Evolutionary conservation across 2,797 vertebrate species (phyloP).

Genomic region (Anabacerthia variegaticeps): DNA sequence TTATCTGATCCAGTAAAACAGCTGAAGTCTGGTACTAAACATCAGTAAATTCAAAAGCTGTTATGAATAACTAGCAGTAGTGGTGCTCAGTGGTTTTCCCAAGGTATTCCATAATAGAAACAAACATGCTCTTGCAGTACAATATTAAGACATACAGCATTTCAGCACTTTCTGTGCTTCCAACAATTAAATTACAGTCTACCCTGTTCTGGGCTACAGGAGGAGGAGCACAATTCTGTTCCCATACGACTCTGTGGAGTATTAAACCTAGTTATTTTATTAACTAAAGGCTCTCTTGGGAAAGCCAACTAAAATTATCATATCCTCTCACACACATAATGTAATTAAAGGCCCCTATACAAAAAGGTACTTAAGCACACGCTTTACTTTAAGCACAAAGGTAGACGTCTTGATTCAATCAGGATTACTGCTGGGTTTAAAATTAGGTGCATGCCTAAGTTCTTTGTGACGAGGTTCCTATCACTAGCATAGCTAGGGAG

Average conservation of each 20-base stretch:
- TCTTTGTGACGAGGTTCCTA: neutral
- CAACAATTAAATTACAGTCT: constrained; percentile 61
- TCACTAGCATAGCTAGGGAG: neutral
- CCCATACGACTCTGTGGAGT: neutral
- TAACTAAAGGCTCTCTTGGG: constrained; percentile 63
- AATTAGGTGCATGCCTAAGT: constrained; percentile 18
- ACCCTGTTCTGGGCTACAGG: neutral
- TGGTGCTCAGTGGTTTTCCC: constrained; percentile 26
- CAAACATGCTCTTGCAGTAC: constrained; percentile 34
- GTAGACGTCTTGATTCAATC: constrained; percentile 35
- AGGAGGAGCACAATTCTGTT: constrained; percentile 42
- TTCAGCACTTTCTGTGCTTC: constrained; percentile 34
- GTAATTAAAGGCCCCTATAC: constrained; percentile 61
- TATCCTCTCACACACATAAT: constrained; percentile 58
- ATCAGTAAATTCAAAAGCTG: neutral
- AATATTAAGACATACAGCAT: constrained; percentile 38
- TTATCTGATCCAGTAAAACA: neutral
- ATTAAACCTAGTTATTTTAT: constrained; percentile 66
- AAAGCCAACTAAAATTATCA: constrained; percentile 61
- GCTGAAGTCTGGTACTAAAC: neutral
- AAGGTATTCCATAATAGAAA: constrained; percentile 37
- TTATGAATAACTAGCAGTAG: neutral
- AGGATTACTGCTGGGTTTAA: constrained; percentile 39
- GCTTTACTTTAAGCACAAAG: constrained; percentile 65
- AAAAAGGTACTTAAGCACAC: constrained; percentile 65